A percentile compares a stretch with the other conserved stretches of the same genome.
Conservation (phyloP, 2,113 vertebrate species). For the Procavia capensis region DNA sequence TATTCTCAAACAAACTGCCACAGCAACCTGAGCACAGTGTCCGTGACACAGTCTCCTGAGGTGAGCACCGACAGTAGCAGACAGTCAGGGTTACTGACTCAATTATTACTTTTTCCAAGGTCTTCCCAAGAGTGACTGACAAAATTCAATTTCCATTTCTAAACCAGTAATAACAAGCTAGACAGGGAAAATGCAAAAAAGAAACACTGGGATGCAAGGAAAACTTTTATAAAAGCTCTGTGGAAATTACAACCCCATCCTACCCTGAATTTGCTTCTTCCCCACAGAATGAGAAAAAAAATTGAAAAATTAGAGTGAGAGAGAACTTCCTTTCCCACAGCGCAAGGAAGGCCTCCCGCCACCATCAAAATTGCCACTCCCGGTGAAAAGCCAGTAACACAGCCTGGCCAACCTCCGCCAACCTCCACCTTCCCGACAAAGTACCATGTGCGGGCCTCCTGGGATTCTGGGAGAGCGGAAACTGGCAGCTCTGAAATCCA, state of each 20-base stretch:
- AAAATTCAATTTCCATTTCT: not conserved
- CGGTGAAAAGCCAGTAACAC: not conserved
- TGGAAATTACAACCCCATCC: not conserved
- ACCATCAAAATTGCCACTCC: not conserved
- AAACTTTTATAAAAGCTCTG: not conserved
- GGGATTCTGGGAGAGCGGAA: not conserved
- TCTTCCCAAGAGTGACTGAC: not conserved
- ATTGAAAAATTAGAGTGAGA: not conserved
- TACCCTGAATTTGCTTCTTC: not conserved
- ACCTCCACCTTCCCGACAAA: not conserved
- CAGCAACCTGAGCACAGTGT: not conserved
- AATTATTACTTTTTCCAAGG: not conserved
- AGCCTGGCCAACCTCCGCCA: not conserved
- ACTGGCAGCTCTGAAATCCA: not conserved
- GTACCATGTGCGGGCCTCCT: not conserved
- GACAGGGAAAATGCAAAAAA: not conserved
- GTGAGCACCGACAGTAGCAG: not conserved
- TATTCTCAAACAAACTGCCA: not conserved
- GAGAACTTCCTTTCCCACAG: not conserved
- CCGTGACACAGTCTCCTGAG: not conserved
- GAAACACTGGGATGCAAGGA: not conserved
- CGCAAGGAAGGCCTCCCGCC: not conserved
- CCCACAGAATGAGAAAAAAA: not conserved
- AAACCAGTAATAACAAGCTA: not conserved
- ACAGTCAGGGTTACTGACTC: not conserved